Base-by-base conservation (phyloP, 2,113 vertebrate genomes). In the Myxocyprinus asiaticus region DNA sequence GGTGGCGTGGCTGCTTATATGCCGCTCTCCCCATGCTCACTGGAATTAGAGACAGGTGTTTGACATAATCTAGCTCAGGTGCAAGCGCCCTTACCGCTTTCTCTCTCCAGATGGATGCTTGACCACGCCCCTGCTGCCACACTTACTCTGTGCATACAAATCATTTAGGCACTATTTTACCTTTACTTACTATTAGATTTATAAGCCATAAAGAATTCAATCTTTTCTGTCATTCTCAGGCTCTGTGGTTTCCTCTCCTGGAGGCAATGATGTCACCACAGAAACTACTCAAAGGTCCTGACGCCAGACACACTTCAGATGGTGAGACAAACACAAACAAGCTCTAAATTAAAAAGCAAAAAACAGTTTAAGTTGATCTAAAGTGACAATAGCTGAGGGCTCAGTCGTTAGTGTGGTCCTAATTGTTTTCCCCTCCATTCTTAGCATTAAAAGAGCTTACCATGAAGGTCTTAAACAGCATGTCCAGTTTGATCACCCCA, bases 241-340 rank as follows among this genome's bases (percentile, higher is more conserved):
- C 89, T 0, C 91, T 99, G 4, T 99, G 98, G 97, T 99, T 99
- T 90, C 96, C 95, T 0, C 89, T 99, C 9, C 83, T 99, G 78
- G 96, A 98, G 84, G 93, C 95, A 5, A 95, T 99, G 96, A 98
- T 99, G 96, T 94, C 93, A 9, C 95, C 96, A 43, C 96, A 98
- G 91, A 99, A 95, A 86, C 89, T 92, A 15, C 91, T 94, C 14
- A 90, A 91, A 77, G 93, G 91, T 0, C 86, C 89, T 0, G 74
- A 77, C 4, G 84, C 91, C 55, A 90, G 84, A 79, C 88, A 76
- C 8, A 90, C 91, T 10, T 94, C 94, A 0, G 94, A 96, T 42
- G 89, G 97, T 98, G 89, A 92, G 87, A 66, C 17, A n/a, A 12
- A 78, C 8, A 68, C 56, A 15, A 63, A 62, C 58, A 66, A 58